Conservation (phyloP, 2,888 invertebrate species). For the Ectropis crepuscularia region DNA sequence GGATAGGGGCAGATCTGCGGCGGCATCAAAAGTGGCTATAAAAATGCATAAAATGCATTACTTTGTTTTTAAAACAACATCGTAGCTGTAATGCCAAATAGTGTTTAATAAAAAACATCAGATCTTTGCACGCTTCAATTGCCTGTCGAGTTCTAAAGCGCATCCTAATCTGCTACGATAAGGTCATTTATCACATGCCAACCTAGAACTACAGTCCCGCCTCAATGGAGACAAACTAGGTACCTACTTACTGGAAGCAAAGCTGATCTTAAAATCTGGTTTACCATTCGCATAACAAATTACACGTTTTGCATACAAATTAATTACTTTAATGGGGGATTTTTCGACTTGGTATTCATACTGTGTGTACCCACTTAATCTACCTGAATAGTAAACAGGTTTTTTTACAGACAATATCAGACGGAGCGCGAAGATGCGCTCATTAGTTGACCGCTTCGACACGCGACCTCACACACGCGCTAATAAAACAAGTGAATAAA, state of each 20-base stretch:
- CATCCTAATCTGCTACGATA: slow-evolving; percentile 11
- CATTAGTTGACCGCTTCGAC: slow-evolving; percentile 51
- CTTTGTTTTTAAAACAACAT: no score
- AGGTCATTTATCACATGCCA: slow-evolving; percentile 24
- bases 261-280: slow-evolving; percentile 3
- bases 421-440: slow-evolving; percentile 48
- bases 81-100: no score
- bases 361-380: slow-evolving; percentile 5
- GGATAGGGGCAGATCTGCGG: no score
- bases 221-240: not conserved
- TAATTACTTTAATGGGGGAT: not conserved
- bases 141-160: not conserved
- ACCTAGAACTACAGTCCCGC: slow-evolving; percentile 8
- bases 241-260: no score
- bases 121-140: not conserved
- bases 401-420: slow-evolving; percentile 45
- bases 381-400: slow-evolving; percentile 49
- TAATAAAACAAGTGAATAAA: slow-evolving; percentile 8
- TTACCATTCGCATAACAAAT: slow-evolving; percentile 19
- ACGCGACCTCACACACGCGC: slow-evolving; percentile 30
- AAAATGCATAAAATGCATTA: no score
- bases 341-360: not conserved
- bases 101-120: no score
- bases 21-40: no score
- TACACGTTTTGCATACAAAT: slow-evolving; percentile 25